phyloP scores from a whole-genome alignment of 1,140 invertebrate species.

The Drosophila lacteicornis region DNA sequence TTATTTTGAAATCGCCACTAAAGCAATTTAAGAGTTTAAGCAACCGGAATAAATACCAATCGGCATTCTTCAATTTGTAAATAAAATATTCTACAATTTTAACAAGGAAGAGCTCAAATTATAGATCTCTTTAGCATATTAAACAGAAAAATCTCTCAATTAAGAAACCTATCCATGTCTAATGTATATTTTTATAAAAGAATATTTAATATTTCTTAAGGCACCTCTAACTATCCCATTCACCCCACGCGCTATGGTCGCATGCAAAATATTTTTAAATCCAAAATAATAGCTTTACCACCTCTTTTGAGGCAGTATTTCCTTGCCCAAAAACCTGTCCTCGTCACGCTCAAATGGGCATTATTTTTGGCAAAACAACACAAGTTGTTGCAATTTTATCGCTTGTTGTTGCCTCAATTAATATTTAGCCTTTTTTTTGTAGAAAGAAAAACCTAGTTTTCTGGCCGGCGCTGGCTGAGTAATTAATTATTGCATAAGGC shows the following conservation, averaged over 20 bases:
- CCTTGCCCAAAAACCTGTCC: slow-evolving; percentile 12
- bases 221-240: not conserved
- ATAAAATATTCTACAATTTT: no score
- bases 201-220: not conserved
- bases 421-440: slow-evolving; percentile 68
- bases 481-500: slow-evolving; percentile 80
- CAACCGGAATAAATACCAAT: no score
- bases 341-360: slow-evolving; percentile 71
- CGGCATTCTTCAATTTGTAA: no score
- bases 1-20: no score
- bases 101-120: not conserved
- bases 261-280: slow-evolving; percentile 35
- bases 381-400: slow-evolving; percentile 62
- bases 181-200: not conserved
- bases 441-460: slow-evolving; percentile 74
- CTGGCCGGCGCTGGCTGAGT: slow-evolving; percentile 65
- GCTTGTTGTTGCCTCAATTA: slow-evolving; percentile 56
- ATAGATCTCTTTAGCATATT: not conserved
- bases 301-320: slow-evolving; percentile 13
- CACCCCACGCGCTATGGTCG: slow-evolving; percentile 6
- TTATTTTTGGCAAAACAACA: slow-evolving; percentile 41
- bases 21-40: no score
- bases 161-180: not conserved
- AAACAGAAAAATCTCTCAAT: not conserved
- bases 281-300: slow-evolving; percentile 16